Base-by-base conservation (phyloP, 2,113 vertebrate species). In the Percopsis transmontana region DNA sequence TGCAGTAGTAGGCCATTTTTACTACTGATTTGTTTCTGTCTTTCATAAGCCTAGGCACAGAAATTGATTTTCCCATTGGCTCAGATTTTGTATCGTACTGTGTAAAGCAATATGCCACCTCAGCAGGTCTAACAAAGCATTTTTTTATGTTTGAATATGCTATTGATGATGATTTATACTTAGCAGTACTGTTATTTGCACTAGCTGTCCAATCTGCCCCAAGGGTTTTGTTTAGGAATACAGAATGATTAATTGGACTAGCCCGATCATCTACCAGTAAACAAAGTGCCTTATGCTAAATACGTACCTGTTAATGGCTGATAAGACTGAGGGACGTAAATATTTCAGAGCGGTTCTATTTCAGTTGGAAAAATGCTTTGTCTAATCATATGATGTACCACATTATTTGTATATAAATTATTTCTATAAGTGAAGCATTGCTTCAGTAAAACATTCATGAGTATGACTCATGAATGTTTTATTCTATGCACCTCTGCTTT, bases 1-100 rank as follows among this genome's bases (percentile, higher is more conserved):
- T 75, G 64, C 60, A 62, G 57, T 38, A 62, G 66, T 62, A 80
- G 78, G 57, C n/a, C 58, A 80, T 76, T 80, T 76, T 77, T 73
- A 74, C 40, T 12, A 50, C 66, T 79, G 72, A 84, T 84, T 78
- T 77, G 68, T 56, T 68, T 84, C 78, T 79, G 58, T 77, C 80
- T 74, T 33, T 33, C 27, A 69, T 38, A 67, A 80, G 53, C 53
- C 24, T 33, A 40, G 59, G 70, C 75, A 39, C 41, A 80, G 54
- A 76, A 79, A 84, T 77, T 66, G 74, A 82, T 81, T 79, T 78
- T 47, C 57, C 54, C 15, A 11, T 62, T 40, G 23, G 65, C 70
- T 79, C 24, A 39, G 44, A 59, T 63, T 72, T 70, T 64, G 21
- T 45, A 42, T 68, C 59, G 68, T 54, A 68, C 62, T 61, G 4